These are phyloP conservation scores for Rhynchotus rufescens DNA, from an alignment of 2,797 vertebrate genomes.

Conservation along the genomic window DNA sequence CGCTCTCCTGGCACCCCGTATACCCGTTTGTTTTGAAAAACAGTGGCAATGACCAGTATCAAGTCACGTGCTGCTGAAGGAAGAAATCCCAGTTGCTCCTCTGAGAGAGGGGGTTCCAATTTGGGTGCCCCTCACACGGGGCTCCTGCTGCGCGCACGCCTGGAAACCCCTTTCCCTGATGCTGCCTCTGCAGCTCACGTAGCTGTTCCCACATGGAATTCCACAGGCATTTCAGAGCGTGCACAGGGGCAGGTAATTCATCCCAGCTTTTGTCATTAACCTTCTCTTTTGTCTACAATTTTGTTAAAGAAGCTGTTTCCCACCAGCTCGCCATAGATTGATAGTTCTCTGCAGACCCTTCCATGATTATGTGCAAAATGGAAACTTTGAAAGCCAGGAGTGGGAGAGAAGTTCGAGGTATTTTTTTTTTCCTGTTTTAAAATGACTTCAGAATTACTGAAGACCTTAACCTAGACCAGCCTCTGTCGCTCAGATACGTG, in stretches of 20 bases:
- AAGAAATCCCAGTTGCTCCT: background rate
- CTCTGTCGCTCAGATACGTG: background rate
- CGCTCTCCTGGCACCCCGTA: background rate
- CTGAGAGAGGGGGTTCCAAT: too few species aligned
- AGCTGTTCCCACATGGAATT: background rate
- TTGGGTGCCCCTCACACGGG: background rate
- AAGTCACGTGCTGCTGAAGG: background rate
- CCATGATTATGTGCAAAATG: background rate
- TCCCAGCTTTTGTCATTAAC: background rate
- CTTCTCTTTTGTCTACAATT: background rate
- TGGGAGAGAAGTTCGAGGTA: background rate
- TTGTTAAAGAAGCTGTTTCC: background rate
- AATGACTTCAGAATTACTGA: background rate
- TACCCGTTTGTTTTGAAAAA: background rate
- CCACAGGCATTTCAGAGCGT: background rate
- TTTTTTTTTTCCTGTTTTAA: background rate
- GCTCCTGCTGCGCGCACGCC: accelerated
- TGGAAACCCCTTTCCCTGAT: background rate
- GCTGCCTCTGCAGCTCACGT: background rate
- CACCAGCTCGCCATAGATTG: background rate
- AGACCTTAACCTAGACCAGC: background rate
- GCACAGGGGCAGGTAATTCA: background rate
- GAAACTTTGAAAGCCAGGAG: background rate
- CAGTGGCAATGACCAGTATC: background rate
- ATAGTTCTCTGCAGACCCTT: background rate